A percentile compares a stretch with the other conserved stretches of the same genome.
phyloP scores from a whole-genome alignment of 2,888 invertebrate genomes.

The Gandaritis pyraliata region DNA sequence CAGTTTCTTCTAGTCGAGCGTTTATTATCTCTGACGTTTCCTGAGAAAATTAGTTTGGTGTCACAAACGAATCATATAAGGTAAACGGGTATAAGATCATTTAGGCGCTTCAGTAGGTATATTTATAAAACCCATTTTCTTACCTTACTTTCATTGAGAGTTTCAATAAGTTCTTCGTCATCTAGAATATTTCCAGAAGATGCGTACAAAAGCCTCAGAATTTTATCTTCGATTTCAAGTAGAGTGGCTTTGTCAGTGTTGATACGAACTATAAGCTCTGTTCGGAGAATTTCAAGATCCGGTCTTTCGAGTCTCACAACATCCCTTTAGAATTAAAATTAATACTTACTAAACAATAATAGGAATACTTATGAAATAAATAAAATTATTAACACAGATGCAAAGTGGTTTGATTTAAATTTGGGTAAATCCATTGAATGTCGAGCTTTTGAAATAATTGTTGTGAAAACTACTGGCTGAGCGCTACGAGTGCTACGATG shows the following conservation, averaged over 20 bases:
- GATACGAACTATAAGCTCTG: conserved; percentile 92
- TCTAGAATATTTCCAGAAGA: conserved; percentile 96
- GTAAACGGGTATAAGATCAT: no score
- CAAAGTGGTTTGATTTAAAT: no score
- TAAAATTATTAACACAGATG: background rate
- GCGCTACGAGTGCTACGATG: conserved; percentile 1
- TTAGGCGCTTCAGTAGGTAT: no score
- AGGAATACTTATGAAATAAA: background rate
- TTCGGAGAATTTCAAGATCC: conserved; percentile 92
- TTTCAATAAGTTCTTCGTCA: conserved; percentile 96
- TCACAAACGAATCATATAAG: no score
- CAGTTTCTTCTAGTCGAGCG: conserved; percentile 93
- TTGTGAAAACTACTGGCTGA: background rate
- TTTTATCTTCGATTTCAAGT: conserved; percentile 95
- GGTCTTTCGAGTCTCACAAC: conserved; percentile 96
- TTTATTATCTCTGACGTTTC: conserved; percentile 96
- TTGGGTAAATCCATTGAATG: no score
- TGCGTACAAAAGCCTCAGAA: conserved; percentile 91
- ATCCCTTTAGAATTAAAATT: conserved; percentile 73
- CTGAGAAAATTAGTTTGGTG: conserved; percentile 60
- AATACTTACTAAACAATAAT: background rate
- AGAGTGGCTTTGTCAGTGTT: conserved; percentile 93
- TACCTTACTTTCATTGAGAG: conserved; percentile 94
- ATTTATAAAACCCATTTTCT: conserved; percentile 3
- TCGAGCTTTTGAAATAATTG: background rate